Evolutionary conservation across 2,888 invertebrate genomes (phyloP), one percentile per base, ranked within the genome.

Genomic region (Drosophila conformis): DNA sequence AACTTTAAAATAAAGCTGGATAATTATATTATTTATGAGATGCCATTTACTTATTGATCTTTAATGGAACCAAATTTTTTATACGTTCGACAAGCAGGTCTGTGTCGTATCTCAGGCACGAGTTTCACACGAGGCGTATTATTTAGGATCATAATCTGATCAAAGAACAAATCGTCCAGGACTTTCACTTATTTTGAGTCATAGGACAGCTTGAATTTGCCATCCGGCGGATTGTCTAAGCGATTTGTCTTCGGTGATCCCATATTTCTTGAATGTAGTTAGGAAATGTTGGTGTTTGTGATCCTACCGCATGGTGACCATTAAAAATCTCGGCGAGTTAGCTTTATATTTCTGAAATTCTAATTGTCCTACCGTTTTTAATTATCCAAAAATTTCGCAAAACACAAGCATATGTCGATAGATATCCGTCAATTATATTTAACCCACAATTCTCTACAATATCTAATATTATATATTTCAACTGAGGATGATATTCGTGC

Each of bases 401-500:
- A 8, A 25, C 46, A 46, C 21, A 46, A 8, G 8, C 46, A 46
- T 15, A 25, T 0, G 15, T 4, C 8, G 7, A 46, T 46, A 15
- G 21, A 15, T 15, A 25, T 21, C 21, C n/a, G 1, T 52, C 21
- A 21, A 35, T 18, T 10, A 53, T 2, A 4, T 35, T 35, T 25
- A 25, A 25, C 8, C 2, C 36, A 18, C 7, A n/a, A 36, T 38
- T 38, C 25, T 36, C 36, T 54, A 56, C 56, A 42, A 57, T 42
- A 42, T 57, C 10, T 21, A n/a, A 51, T 51, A 51, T 29, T 29
- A 29, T 51, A n/a, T 42, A 15, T 31, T 42, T 31, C 15, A 51
- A 35, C 18, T 35, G n/a, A 29, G 27, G 15, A 49, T 60, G 49
- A 49, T 36, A 35, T 49, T 35, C 49, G n/a, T 25, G 38, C 3